A percentile compares a stretch with the other conserved stretches of the same genome.
Conservation (phyloP, 35 echinoderm and acorn worm genomes). For the Chiridota heheva region DNA sequence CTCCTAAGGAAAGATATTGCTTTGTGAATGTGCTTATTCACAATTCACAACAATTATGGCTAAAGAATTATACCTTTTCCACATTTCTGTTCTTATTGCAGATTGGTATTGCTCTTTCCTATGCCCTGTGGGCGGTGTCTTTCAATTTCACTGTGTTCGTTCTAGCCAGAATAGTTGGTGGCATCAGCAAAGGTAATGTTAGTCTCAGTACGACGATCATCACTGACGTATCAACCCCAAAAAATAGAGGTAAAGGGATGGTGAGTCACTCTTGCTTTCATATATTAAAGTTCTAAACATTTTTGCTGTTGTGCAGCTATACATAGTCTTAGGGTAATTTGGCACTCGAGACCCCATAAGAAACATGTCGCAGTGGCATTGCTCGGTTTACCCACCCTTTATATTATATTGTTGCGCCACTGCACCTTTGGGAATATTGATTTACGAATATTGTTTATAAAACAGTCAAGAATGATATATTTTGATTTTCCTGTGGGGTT, state of each 20-base stretch:
- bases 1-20: too few relatives aligned
- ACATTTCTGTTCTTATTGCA: slow-evolving; percentile 1
- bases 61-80: too few relatives aligned
- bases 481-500: too few relatives aligned
- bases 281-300: too few relatives aligned
- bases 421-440: too few relatives aligned
- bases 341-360: background rate
- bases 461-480: too few relatives aligned
- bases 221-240: slow-evolving; percentile 81
- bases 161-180: slow-evolving; percentile 83
- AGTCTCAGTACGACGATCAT: slow-evolving; percentile 95
- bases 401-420: too few relatives aligned
- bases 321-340: background rate
- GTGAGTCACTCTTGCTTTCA: slow-evolving; percentile 31
- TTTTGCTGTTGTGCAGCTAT: background rate
- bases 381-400: too few relatives aligned
- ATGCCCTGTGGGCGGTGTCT: slow-evolving; percentile 79
- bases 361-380: too few relatives aligned
- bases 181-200: slow-evolving; percentile 94
- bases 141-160: slow-evolving; percentile 88
- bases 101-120: slow-evolving; percentile 83
- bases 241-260: slow-evolving; percentile 95
- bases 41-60: too few relatives aligned
- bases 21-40: too few relatives aligned
- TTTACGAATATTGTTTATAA: too few relatives aligned